Evolutionary conservation across 1,140 invertebrate species (phyloP).

Genomic region (Capitella teleta): DNA sequence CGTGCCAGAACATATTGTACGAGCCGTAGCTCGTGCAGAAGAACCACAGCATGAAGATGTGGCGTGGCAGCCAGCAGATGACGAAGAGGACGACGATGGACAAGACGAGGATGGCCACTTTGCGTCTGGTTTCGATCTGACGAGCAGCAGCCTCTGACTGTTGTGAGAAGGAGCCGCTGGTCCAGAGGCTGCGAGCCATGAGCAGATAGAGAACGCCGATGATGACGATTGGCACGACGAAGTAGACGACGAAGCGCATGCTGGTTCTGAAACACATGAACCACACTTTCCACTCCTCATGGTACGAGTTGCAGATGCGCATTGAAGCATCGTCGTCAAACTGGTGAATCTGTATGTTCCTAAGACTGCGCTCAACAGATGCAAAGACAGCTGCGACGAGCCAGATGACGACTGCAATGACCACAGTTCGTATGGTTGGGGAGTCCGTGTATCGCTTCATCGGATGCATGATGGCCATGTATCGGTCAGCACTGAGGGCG

Average conservation of each 20-base stretch:
- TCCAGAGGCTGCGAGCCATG: conserved; percentile 4
- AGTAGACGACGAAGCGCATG: conserved; percentile 4
- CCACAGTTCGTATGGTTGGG: conserved; percentile 19
- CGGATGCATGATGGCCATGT: conserved; percentile 73
- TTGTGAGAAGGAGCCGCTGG: not conserved
- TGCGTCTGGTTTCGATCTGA: conserved; percentile 66
- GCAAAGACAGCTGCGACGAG: conserved; percentile 62
- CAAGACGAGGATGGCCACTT: conserved; percentile 80
- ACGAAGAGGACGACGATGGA: conserved; percentile 82
- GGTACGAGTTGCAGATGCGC: conserved; percentile 42
- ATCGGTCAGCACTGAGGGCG: conserved; percentile 76
- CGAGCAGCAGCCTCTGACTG: conserved; percentile 35
- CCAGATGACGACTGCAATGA: conserved; percentile 65
- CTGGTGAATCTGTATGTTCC: conserved; percentile 7
- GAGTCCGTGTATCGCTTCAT: conserved; percentile 51
- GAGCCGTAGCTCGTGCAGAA: conserved; percentile 65
- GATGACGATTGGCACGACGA: conserved; percentile 3
- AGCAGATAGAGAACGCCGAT: conserved; percentile 1
- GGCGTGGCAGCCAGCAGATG: conserved; percentile 74
- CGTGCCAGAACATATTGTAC: conserved; percentile 79
- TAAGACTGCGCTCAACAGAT: conserved; percentile 55
- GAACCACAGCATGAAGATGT: conserved; percentile 80
- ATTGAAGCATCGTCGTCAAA: conserved; percentile 48
- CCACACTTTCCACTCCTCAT: not conserved
- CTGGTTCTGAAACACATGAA: not conserved